Evolutionary conservation across 37 sponge, comb jelly and placozoan species (phyloP).

Genomic region (Tethya wilhelma): DNA sequence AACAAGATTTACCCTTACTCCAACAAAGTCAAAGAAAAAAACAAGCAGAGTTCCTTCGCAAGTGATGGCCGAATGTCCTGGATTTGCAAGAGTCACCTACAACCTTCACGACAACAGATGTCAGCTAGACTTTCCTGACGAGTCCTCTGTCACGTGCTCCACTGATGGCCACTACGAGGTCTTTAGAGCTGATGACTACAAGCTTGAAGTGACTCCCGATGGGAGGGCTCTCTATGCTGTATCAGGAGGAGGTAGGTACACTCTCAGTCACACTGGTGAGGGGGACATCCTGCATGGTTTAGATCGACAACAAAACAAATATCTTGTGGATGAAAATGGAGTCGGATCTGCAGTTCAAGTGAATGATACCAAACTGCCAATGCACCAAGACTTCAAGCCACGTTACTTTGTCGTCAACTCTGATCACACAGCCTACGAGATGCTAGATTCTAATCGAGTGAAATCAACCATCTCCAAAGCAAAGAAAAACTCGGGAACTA

Average conservation of each 20-base stretch:
- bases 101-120: constrained; percentile 1
- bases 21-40: neutral
- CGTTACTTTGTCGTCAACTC: constrained; percentile 65
- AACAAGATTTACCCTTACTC: constrained; percentile 77
- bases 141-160: constrained; percentile 2
- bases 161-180: constrained; percentile 27
- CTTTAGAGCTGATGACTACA: neutral
- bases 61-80: constrained; percentile 64
- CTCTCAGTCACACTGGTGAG: constrained; percentile 34
- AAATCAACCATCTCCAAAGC: constrained; percentile 10
- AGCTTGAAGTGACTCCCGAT: constrained; percentile 13
- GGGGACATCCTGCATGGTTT: constrained; percentile 16
- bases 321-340: constrained; percentile 34
- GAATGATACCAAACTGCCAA: neutral
- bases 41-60: neutral
- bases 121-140: constrained; percentile 25
- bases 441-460: constrained; percentile 14
- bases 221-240: constrained; percentile 26
- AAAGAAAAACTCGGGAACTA: constrained; percentile 12
- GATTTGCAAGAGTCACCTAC: constrained; percentile 80
- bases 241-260: constrained; percentile 6
- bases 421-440: constrained; percentile 51
- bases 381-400: constrained; percentile 21
- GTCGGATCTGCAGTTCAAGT: neutral
- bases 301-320: constrained; percentile 15